These are phyloP conservation scores for Oreortyx pictus DNA, from an alignment of 2,797 vertebrate species.

Conservation along the genomic window DNA sequence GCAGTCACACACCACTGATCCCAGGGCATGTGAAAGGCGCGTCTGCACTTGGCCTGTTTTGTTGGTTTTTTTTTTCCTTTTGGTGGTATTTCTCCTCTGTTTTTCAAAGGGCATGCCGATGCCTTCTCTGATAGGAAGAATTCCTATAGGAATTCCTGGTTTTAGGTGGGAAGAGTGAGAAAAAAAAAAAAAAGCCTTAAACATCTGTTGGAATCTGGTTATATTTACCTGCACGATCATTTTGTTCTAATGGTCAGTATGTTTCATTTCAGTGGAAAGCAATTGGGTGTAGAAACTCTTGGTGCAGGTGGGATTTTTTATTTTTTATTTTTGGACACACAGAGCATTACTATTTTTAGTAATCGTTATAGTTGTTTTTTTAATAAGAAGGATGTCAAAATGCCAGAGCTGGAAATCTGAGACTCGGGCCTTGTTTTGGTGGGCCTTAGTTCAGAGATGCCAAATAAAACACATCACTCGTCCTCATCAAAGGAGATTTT, in stretches of 20 bases:
- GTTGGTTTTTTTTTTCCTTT: neutral
- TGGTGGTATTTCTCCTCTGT: neutral
- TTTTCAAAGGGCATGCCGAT: neutral
- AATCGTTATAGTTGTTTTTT: neutral
- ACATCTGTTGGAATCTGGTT: neutral
- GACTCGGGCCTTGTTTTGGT: neutral
- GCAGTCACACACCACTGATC: slow-evolving; percentile 66
- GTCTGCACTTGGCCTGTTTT: slow-evolving; percentile 39
- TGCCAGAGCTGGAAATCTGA: neutral
- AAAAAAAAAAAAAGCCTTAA: neutral
- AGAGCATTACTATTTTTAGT: neutral
- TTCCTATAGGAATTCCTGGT: neutral
- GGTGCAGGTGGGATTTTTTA: neutral
- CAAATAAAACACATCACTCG: neutral
- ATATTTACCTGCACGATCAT: accelerated
- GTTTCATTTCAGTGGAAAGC: neutral
- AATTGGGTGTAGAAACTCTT: neutral
- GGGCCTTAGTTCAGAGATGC: neutral
- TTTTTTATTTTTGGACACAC: neutral
- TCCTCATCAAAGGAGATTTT: neutral
- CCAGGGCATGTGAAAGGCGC: slow-evolving; percentile 54
- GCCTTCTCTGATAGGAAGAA: neutral
- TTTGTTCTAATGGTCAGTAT: neutral
- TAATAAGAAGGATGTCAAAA: neutral
- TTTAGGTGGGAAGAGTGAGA: neutral